Conservation (phyloP, 1,140 invertebrate genomes). For the Bombyx mori region DNA sequence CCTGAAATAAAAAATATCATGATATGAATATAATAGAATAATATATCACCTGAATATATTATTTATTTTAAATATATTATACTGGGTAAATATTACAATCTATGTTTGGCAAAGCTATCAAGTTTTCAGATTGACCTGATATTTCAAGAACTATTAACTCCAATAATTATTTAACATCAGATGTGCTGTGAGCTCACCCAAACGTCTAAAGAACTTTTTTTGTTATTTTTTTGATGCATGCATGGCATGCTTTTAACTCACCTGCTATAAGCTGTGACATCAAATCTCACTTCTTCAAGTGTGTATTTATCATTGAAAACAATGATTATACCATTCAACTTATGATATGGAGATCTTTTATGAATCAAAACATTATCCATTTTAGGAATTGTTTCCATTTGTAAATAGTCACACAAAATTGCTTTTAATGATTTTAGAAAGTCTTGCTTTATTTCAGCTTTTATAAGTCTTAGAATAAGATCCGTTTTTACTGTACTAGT, state of each 20-base stretch:
- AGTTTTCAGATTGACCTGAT: too few species aligned
- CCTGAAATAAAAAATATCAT: constrained; percentile 21
- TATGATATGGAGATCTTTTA: constrained; percentile 34
- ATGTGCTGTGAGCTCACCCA: too few species aligned
- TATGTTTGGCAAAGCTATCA: too few species aligned
- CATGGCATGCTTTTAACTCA: too few species aligned
- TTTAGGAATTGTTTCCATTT: constrained; percentile 28
- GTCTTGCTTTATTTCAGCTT: constrained; percentile 6
- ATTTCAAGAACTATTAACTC: too few species aligned
- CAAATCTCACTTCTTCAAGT: background rate
- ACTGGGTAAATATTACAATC: too few species aligned
- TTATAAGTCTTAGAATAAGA: constrained; percentile 30
- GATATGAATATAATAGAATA: constrained; percentile 7
- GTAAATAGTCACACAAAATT: constrained; percentile 30
- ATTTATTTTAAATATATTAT: too few species aligned
- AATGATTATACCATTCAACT: constrained; percentile 39
- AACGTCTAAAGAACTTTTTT: too few species aligned
- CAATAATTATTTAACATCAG: too few species aligned
- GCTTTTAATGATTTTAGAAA: constrained; percentile 8
- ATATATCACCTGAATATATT: background rate
- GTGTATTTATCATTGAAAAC: constrained; percentile 17
- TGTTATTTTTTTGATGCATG: too few species aligned
- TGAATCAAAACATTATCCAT: constrained; percentile 28
- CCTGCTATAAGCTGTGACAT: too few species aligned
- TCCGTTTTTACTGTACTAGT: constrained; percentile 29